A percentile compares a stretch with the other conserved stretches of the same genome.
Evolutionary conservation across 1,140 invertebrate species (phyloP).

Genomic region (Rhyacophila brunnea): DNA sequence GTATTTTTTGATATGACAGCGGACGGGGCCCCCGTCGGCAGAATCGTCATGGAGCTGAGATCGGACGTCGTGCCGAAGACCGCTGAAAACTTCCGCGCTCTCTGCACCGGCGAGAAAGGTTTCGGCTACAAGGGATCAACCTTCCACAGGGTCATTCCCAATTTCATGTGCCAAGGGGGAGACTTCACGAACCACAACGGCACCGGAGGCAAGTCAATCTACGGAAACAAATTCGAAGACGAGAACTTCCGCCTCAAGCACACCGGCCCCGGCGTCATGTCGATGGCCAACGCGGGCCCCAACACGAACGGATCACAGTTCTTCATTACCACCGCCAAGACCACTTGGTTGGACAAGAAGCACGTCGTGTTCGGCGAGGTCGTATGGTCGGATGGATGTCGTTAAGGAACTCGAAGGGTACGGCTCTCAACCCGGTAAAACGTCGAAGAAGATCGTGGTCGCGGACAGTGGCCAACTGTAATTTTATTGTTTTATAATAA

Average conservation of each 20-base stretch:
- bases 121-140: conserved; percentile 90
- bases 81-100: conserved; percentile 89
- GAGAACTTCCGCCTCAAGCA: conserved; percentile 96
- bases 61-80: conserved; percentile 90
- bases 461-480: conserved; percentile 79
- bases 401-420: conserved; percentile 85
- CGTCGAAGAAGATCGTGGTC: conserved; percentile 80
- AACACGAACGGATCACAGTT: conserved; percentile 98
- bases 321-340: conserved; percentile 95
- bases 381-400: conserved; percentile 92
- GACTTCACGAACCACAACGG: conserved; percentile 96
- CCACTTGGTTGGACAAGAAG: conserved; percentile 92
- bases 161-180: conserved; percentile 97
- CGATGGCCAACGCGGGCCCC: conserved; percentile 94
- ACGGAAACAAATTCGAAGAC: conserved; percentile 93
- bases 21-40: conserved; percentile 75
- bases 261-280: conserved; percentile 85
- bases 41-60: conserved; percentile 88
- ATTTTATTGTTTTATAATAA: conserved; percentile 17
- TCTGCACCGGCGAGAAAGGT: conserved; percentile 92
- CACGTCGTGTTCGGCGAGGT: conserved; percentile 97
- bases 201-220: conserved; percentile 96
- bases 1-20: conserved; percentile 90
- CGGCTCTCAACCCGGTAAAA: conserved; percentile 85
- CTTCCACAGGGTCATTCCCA: conserved; percentile 96